Base-by-base conservation (phyloP, 2,888 invertebrate genomes). In the Amiota communis region DNA sequence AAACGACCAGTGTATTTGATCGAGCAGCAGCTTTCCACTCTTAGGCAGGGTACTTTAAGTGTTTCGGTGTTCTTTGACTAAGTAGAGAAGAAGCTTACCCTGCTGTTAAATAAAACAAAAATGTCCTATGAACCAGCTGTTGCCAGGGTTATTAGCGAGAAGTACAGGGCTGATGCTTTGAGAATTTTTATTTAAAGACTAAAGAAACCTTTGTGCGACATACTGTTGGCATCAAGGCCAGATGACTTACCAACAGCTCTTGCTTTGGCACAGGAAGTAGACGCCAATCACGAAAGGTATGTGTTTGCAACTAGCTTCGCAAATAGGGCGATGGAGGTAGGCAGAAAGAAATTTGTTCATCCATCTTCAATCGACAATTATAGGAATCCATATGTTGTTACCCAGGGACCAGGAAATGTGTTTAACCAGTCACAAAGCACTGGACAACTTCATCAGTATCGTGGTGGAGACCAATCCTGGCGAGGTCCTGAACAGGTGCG, bases 141-240 rank as follows among this genome's bases (percentile, higher is more conserved):
- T 51, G 72, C 73, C 12, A 46, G 13, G 15, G 46, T 74, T 3
- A 36, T 76, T 63, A 74, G 74, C n/a, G 72, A 74, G 59, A 78
- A 76, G 68, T 78, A 75, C 47, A 72, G 77, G 56, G 17, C 20
- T n/a, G 74, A 75, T 64, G 79, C 73, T 10, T 72, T 79, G 12
- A 49, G 75, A 12, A 73, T 75, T n/a, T 74, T 75, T 63, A 64
- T 74, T 15, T 75, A 75, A 4, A 74, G 75, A 11, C n/a, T 72
- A 13, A 73, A 64, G 56, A 75, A 70, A 63, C 17, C 74, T 8
- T 57, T 77, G 10, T 64, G 73, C 69, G 73, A 77, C 20, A 53
- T 76, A 8, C 69, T 75, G 10, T 78, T 75, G 48, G 73, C 73
- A 11, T 56, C 77, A 20, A 71, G 75, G 46, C 77, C 74, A 8